Evolutionary conservation across 2,888 invertebrate genomes (phyloP).

Genomic region (Muschampia plurimacula): DNA sequence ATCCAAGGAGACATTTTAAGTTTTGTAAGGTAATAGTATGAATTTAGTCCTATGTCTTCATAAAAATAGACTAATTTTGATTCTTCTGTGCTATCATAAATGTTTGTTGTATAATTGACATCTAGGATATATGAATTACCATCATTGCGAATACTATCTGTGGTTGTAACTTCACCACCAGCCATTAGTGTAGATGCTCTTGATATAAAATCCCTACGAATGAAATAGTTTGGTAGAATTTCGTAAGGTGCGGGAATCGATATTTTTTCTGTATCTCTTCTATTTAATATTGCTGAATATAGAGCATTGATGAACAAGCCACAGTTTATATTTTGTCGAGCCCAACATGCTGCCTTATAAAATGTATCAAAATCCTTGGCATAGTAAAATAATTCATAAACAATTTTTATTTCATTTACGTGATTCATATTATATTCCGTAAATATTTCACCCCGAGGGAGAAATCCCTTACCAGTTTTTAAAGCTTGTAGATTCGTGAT

Average conservation of each 20-base stretch:
- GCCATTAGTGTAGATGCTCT: slow-evolving; percentile 67
- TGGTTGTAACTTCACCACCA: slow-evolving; percentile 58
- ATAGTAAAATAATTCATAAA: slow-evolving; percentile 81
- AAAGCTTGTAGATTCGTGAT: slow-evolving; percentile 61
- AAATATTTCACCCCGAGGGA: slow-evolving; percentile 72
- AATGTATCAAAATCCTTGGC: slow-evolving; percentile 86
- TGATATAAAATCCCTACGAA: slow-evolving; percentile 86
- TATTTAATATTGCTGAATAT: slow-evolving; percentile 84
- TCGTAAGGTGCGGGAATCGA: slow-evolving; percentile 88
- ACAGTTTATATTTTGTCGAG: slow-evolving; percentile 87
- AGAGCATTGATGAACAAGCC: slow-evolving; percentile 87
- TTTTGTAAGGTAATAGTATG: slow-evolving; percentile 86
- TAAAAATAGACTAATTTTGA: slow-evolving; percentile 88
- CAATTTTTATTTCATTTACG: slow-evolving; percentile 62
- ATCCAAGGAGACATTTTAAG: slow-evolving; percentile 86
- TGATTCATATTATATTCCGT: slow-evolving; percentile 68
- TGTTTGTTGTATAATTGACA: slow-evolving; percentile 72
- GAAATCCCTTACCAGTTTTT: slow-evolving; percentile 58
- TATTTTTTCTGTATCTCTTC: slow-evolving; percentile 85
- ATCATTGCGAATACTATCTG: slow-evolving; percentile 63
- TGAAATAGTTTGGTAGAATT: slow-evolving; percentile 88
- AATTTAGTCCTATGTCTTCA: slow-evolving; percentile 89
- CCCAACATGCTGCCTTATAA: slow-evolving; percentile 85
- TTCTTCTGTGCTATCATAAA: slow-evolving; percentile 78
- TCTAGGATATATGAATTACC: slow-evolving; percentile 71